Base-by-base conservation (phyloP, 2,797 vertebrate genomes). In the Ptychadena robeensis region DNA sequence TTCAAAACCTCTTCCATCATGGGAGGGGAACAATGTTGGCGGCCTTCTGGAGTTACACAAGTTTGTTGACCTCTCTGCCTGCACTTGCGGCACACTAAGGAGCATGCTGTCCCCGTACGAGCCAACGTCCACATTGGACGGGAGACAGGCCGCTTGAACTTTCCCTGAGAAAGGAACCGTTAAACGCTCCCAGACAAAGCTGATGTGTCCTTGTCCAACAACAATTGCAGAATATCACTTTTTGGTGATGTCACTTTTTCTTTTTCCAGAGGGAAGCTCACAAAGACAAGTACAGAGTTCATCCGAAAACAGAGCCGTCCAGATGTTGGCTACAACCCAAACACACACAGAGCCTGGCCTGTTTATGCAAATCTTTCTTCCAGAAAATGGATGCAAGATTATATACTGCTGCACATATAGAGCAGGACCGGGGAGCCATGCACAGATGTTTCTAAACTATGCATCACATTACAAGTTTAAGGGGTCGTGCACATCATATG, bases 251-350 rank as follows among this genome's bases (percentile, higher is more conserved):
- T 71, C 69, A 71, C 27, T 40, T 28, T 7, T 66, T 66, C 69
- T 44, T 28, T 73, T 73, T 32, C 70, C 27, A 57, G 44, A 9
- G 14, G 86, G 79, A 81, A 86, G 65, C 34, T 38, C 69, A 68
- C 86, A 87, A 79, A 85, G 74, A 8, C n/a, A 84, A 85, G 63
- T 73, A 53, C 86, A 88, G 85, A 80, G 70, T 48, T 74, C 73
- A 82, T 57, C 68, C 78, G 40, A 57, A 9, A 53, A 27, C 70
- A 57, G 70, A 66, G 22, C 22, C 15, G 64, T 7, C 14, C 64
- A 66, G 64, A 66, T 66, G 64, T 32, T 12, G 64, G 64, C 44
- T 1, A 18, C 31, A 2, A 31, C 31, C 64, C 30, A 66, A 11
- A 32, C 11, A 5, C 64, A 22, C 44, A 53, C 44, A 53, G 44